These are phyloP conservation scores for Leucophenga varia DNA, from an alignment of 1,140 invertebrate genomes.

Conservation along the genomic window DNA sequence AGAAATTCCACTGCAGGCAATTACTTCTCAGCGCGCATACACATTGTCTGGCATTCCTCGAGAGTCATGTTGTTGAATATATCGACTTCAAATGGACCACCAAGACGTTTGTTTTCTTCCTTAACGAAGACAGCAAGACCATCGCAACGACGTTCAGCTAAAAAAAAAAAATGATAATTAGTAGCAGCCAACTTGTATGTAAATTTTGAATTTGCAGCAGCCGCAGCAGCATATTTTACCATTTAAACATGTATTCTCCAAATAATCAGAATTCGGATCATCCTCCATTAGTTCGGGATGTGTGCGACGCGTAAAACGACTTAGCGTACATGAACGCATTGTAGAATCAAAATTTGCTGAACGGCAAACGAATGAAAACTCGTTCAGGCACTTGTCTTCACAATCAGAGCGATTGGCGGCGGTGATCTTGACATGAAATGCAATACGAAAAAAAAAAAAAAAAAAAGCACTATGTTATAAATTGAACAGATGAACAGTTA, in stretches of 20 bases:
- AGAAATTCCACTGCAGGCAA: conserved; percentile 11
- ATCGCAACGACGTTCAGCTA: conserved; percentile 81
- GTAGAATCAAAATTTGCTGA: conserved; percentile 80
- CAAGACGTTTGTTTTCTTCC: conserved; percentile 83
- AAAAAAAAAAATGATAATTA: conserved; percentile 25
- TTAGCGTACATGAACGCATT: conserved; percentile 75
- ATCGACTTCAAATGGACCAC: conserved; percentile 84
- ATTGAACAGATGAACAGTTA: not conserved
- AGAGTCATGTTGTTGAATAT: conserved; percentile 81
- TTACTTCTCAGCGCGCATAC: conserved; percentile 75
- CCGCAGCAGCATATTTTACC: conserved; percentile 60
- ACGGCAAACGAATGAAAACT: conserved; percentile 84
- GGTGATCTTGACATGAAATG: conserved; percentile 59
- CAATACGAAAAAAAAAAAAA: conserved; percentile 1
- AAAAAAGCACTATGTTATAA: too few species aligned
- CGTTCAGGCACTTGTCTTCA: conserved; percentile 86
- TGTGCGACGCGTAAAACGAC: conserved; percentile 77
- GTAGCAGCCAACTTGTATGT: not conserved
- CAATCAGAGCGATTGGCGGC: conserved; percentile 83
- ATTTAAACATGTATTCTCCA: conserved; percentile 88
- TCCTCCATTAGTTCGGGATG: conserved; percentile 81
- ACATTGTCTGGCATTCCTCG: conserved; percentile 80
- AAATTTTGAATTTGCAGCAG: not conserved
- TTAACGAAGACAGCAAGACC: conserved; percentile 83
- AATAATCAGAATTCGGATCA: conserved; percentile 83